A percentile compares a stretch with the other conserved stretches of the same genome.
phyloP scores from a whole-genome alignment of 2,797 vertebrate species.

The Pseudotriccus pelzelni region DNA sequence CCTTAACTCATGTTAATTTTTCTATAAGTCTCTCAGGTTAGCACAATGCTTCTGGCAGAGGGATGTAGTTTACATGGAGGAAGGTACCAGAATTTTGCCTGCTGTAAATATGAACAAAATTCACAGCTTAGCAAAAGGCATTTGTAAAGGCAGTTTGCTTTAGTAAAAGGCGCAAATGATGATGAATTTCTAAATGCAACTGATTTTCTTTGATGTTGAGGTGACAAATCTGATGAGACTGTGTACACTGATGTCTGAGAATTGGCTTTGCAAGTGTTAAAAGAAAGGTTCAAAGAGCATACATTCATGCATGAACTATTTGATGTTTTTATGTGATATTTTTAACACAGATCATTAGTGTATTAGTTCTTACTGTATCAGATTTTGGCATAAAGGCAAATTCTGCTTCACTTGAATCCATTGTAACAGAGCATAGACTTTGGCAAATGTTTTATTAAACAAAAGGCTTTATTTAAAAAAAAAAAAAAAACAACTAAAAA shows the following conservation, averaged over 20 bases:
- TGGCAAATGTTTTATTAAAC: background rate
- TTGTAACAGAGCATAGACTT: background rate
- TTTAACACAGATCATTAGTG: background rate
- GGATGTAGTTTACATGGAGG: background rate
- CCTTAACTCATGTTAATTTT: background rate
- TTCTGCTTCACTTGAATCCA: background rate
- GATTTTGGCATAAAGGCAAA: background rate
- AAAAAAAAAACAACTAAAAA: background rate
- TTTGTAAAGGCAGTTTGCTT: background rate
- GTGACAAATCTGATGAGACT: background rate
- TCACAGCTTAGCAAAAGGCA: background rate
- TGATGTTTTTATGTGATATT: background rate
- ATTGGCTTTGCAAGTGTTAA: background rate
- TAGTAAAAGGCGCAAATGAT: background rate
- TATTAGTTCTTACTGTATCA: background rate
- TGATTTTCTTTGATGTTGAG: background rate
- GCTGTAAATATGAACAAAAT: background rate
- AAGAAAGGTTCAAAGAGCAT: background rate
- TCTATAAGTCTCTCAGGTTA: background rate
- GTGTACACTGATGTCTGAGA: background rate
- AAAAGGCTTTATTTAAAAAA: background rate
- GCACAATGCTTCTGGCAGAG: background rate
- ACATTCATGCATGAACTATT: background rate
- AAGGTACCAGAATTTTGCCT: background rate
- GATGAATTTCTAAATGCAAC: background rate